phyloP scores from a whole-genome alignment of 1,140 invertebrate genomes.

The Sycophila sp. region DNA sequence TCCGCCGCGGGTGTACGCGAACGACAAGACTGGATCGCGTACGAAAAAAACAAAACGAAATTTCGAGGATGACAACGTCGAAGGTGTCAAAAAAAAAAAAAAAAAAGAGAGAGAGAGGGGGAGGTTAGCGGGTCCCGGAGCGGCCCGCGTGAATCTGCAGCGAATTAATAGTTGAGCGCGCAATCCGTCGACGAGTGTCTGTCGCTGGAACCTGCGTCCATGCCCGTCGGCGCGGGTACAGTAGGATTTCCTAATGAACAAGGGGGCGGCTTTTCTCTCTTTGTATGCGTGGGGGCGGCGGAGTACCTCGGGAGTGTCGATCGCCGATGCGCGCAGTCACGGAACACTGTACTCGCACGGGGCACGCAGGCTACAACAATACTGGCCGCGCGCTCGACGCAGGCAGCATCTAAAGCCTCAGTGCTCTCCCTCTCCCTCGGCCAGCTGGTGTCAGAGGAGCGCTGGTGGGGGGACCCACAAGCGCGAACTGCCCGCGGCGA shows the following conservation, averaged over 20 bases:
- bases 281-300: neutral
- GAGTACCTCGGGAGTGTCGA: neutral
- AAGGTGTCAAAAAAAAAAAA: no score
- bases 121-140: no score
- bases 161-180: no score
- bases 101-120: no score
- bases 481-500: neutral
- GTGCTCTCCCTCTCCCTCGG: no score
- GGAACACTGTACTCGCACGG: neutral
- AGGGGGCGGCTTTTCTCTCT: neutral
- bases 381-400: neutral
- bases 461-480: neutral
- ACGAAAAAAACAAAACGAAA: no score
- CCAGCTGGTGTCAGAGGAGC: neutral
- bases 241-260: no score
- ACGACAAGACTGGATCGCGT: no score
- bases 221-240: neutral
- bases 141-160: no score
- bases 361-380: slow-evolving; percentile 1
- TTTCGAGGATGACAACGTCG: no score
- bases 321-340: neutral
- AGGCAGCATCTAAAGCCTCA: neutral
- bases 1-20: neutral
- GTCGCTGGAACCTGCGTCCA: neutral
- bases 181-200: neutral